A percentile compares a stretch with the other conserved stretches of the same genome.
These are phyloP conservation scores for Anabacerthia variegaticeps DNA, from an alignment of 2,797 vertebrate genomes.

Conservation along the genomic window DNA sequence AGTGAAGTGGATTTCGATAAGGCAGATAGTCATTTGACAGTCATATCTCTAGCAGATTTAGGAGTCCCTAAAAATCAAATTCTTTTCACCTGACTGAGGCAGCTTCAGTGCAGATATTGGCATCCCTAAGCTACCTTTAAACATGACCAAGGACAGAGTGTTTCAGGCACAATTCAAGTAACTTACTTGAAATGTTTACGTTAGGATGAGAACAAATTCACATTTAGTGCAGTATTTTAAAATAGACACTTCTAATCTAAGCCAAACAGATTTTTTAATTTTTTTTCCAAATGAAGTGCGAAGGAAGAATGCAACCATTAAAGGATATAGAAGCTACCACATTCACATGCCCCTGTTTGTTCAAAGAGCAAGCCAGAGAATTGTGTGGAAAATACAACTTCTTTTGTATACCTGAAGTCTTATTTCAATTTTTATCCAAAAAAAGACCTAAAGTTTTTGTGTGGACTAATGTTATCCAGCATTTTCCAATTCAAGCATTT, in stretches of 20 bases:
- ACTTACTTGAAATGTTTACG: background rate
- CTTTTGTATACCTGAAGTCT: background rate
- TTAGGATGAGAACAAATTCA: background rate
- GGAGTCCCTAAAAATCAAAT: background rate
- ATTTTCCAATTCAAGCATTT: background rate
- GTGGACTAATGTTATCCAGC: background rate
- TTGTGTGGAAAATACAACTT: background rate
- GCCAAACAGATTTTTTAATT: background rate
- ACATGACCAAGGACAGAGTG: background rate
- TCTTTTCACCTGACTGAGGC: background rate
- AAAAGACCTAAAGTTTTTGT: background rate
- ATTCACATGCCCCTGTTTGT: background rate
- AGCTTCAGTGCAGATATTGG: background rate
- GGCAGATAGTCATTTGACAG: background rate
- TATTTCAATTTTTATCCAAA: background rate
- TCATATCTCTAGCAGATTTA: background rate
- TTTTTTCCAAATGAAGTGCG: background rate
- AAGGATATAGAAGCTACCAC: background rate
- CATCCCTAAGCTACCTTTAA: background rate
- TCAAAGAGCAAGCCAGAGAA: background rate
- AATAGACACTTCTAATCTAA: background rate
- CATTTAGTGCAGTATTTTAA: background rate
- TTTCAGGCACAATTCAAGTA: background rate
- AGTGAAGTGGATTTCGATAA: background rate
- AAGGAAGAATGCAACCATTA: background rate